Evolutionary conservation across 2,888 invertebrate species (phyloP).

Genomic region (Ectemnius continuus): DNA sequence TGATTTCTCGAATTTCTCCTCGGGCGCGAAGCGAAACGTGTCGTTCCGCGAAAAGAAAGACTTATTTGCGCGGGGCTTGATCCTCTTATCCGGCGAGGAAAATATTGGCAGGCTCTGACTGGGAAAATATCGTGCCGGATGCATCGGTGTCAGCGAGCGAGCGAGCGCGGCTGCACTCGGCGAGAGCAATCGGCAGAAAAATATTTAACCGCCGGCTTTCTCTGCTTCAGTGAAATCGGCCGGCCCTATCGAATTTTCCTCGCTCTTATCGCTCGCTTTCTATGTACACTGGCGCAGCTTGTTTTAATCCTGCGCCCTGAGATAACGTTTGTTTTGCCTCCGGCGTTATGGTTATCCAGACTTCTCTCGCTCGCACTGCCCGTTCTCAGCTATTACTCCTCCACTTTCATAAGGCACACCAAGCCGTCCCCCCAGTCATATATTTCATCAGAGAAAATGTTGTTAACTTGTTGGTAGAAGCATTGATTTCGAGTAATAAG

Average conservation of each 20-base stretch:
- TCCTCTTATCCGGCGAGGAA: constrained; percentile 14
- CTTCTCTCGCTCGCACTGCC: too few relatives aligned
- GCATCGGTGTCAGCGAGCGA: neutral
- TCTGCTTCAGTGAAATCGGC: neutral
- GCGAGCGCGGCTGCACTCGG: too few relatives aligned
- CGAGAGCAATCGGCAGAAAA: neutral
- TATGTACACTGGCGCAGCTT: neutral
- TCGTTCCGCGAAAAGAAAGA: constrained; percentile 15
- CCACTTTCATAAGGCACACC: too few relatives aligned
- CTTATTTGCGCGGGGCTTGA: constrained; percentile 3
- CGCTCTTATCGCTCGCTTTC: neutral
- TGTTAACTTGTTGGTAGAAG: too few relatives aligned
- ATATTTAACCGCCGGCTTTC: constrained; percentile 2
- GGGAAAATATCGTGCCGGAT: constrained; percentile 1
- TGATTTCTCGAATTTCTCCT: constrained; percentile 4
- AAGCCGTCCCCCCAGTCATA: too few relatives aligned
- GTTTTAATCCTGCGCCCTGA: too few relatives aligned
- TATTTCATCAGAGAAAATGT: too few relatives aligned
- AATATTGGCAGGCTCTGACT: constrained; percentile 11
- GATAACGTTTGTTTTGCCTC: neutral
- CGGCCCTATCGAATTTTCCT: neutral
- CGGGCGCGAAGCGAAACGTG: neutral
- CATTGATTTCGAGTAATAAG: too few relatives aligned
- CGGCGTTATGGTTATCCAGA: neutral
- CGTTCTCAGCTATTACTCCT: too few relatives aligned